Conservation (phyloP, 2,888 invertebrate genomes). For the Sepiola atlantica region DNA sequence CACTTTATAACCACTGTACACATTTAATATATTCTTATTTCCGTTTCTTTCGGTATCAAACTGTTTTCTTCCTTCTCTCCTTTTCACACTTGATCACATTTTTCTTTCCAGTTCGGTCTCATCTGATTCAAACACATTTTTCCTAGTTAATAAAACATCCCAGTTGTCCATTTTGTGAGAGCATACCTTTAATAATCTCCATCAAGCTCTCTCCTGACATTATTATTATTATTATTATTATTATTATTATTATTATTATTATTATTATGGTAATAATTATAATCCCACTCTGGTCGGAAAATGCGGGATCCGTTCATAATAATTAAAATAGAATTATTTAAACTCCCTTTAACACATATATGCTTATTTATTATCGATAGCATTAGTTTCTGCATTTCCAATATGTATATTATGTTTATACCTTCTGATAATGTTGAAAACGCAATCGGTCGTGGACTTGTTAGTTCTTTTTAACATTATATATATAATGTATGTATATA, state of each 20-base stretch:
- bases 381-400: neutral
- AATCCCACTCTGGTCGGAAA: neutral
- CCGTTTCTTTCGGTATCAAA: neutral
- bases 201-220: too few species aligned
- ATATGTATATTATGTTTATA: neutral
- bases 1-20: neutral
- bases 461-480: too few species aligned
- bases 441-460: neutral
- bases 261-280: neutral
- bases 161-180: neutral
- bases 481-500: too few species aligned
- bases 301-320: neutral
- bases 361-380: neutral
- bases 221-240: neutral
- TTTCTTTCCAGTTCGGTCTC: neutral
- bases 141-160: neutral
- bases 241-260: neutral
- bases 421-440: neutral
- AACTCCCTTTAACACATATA: neutral
- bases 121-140: neutral
- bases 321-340: neutral
- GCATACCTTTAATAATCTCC: neutral
- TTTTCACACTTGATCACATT: neutral
- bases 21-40: neutral
- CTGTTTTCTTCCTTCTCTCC: constrained; percentile 8